phyloP scores from a whole-genome alignment of 2,888 invertebrate species.

The Nycteola revayana region DNA sequence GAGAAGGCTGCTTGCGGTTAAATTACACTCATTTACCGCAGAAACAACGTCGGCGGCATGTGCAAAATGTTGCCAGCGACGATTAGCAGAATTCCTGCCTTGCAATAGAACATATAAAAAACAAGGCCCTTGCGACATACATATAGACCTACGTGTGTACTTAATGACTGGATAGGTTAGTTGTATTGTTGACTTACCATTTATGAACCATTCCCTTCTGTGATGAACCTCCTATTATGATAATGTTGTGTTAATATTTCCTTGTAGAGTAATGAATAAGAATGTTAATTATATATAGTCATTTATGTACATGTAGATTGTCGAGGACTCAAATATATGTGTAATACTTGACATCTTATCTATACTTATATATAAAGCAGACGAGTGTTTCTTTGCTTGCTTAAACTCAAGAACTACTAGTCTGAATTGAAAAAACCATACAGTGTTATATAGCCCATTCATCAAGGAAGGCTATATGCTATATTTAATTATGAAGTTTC shows the following conservation, averaged over 20 bases:
- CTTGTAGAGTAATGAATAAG: slow-evolving; percentile 15
- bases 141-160: slow-evolving; percentile 26
- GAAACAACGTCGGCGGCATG: slow-evolving; percentile 63
- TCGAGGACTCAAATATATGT: too few species aligned
- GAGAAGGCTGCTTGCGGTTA: slow-evolving; percentile 58
- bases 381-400: too few species aligned
- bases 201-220: slow-evolving; percentile 43
- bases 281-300: slow-evolving; percentile 31
- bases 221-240: slow-evolving; percentile 46
- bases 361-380: too few species aligned
- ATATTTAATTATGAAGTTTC: too few species aligned
- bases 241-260: slow-evolving; percentile 38
- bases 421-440: too few species aligned
- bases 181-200: slow-evolving; percentile 62
- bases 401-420: too few species aligned
- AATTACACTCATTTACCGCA: slow-evolving; percentile 73
- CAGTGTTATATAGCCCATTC: too few species aligned
- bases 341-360: too few species aligned
- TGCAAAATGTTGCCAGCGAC: slow-evolving; percentile 70
- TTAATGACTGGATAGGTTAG: slow-evolving; percentile 48
- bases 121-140: slow-evolving; percentile 66
- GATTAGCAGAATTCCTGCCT: slow-evolving; percentile 76
- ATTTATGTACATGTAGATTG: too few species aligned
- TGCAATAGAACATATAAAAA: slow-evolving; percentile 75
- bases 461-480: too few species aligned